Evolutionary conservation across 2,113 vertebrate species (phyloP).

Genomic region (Cyanocitta stelleri): DNA sequence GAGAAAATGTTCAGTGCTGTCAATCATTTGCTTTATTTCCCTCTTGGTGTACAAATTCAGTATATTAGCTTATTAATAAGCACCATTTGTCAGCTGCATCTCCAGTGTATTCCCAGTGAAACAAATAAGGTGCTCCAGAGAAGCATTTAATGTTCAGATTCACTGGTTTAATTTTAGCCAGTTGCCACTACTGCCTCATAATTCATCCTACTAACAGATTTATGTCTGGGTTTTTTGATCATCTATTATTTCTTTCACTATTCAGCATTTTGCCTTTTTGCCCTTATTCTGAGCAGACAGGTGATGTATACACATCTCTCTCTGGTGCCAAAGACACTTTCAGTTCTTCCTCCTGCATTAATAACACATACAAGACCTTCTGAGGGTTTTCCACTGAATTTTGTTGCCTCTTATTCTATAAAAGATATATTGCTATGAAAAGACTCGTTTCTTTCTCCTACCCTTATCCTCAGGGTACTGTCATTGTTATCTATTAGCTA

Average conservation of each 20-base stretch:
- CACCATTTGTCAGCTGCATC: not conserved
- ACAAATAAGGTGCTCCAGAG: not conserved
- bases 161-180: slow-evolving; percentile 39
- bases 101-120: not conserved
- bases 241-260: not conserved
- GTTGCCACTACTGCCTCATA: not conserved
- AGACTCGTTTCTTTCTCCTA: not conserved
- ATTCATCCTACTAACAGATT: slow-evolving; percentile 1
- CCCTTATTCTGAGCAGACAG: not conserved
- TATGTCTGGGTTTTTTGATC: not conserved
- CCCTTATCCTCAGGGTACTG: not conserved
- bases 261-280: not conserved
- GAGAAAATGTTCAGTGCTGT: not conserved
- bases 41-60: not conserved
- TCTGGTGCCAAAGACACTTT: not conserved
- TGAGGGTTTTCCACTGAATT: not conserved
- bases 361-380: slow-evolving; percentile 1
- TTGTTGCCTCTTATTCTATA: not conserved
- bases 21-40: not conserved
- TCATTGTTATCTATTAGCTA: slow-evolving; percentile 1
- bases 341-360: slow-evolving; percentile 5
- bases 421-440: not conserved
- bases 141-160: slow-evolving; percentile 15
- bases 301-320: not conserved
- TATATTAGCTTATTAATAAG: not conserved